phyloP scores from a whole-genome alignment of 1,140 invertebrate genomes.

The Hycleus cichorii region DNA sequence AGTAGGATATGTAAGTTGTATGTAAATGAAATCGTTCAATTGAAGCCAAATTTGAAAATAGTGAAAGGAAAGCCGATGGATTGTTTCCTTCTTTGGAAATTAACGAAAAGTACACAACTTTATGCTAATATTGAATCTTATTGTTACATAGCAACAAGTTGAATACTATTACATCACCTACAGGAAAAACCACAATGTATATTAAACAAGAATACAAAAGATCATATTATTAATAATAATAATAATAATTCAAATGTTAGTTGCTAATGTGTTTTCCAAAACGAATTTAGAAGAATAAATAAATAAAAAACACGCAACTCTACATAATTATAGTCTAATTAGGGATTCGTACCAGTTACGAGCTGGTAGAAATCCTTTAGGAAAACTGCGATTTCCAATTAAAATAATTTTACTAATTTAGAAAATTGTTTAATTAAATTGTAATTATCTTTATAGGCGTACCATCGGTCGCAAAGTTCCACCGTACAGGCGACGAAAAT shows the following conservation, averaged over 20 bases:
- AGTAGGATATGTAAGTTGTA: not conserved
- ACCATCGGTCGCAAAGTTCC: conserved; percentile 61
- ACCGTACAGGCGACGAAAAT: conserved; percentile 76
- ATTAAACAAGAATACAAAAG: not conserved
- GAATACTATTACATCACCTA: not conserved
- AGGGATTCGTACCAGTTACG: not conserved
- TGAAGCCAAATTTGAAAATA: not conserved
- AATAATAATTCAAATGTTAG: too few relatives aligned
- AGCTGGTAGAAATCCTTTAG: not conserved
- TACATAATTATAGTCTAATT: not conserved
- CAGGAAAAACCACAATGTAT: not conserved
- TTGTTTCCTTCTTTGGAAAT: not conserved
- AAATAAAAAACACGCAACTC: not conserved
- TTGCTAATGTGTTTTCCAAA: not conserved
- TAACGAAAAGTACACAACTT: not conserved
- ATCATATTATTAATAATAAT: too few relatives aligned
- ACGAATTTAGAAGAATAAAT: not conserved
- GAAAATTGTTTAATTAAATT: not conserved
- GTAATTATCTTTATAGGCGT: conserved; percentile 54
- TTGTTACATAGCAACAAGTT: not conserved
- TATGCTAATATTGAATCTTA: not conserved
- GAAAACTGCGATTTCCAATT: not conserved
- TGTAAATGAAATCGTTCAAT: not conserved
- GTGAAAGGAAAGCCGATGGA: not conserved
- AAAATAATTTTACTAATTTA: too few relatives aligned